These are phyloP conservation scores for Rhodinocichla rosea DNA, from an alignment of 2,113 vertebrate genomes.

Conservation along the genomic window DNA sequence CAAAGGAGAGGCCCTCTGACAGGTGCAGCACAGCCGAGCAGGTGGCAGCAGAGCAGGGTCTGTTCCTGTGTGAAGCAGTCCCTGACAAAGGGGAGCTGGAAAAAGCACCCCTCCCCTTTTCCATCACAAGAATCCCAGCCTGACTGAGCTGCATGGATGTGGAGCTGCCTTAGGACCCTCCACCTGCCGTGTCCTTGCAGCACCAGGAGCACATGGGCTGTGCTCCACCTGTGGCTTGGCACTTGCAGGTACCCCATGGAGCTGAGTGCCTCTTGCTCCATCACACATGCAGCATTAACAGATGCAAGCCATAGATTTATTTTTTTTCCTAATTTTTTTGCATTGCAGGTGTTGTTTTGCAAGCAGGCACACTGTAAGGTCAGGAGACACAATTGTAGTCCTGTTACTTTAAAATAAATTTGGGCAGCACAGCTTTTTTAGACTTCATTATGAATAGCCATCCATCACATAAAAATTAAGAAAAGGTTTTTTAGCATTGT, in stretches of 20 bases:
- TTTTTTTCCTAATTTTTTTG: not conserved
- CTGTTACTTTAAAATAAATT: not conserved
- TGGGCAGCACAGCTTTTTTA: not conserved
- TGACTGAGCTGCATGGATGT: accelerated
- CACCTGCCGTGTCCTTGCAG: not conserved
- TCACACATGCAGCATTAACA: not conserved
- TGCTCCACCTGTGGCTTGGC: not conserved
- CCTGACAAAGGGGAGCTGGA: not conserved
- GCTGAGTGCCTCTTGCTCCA: not conserved
- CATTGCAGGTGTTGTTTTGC: not conserved
- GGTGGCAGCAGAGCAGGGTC: not conserved
- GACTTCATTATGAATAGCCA: not conserved
- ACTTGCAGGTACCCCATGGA: not conserved
- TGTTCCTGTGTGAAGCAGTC: not conserved
- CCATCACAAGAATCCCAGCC: not conserved
- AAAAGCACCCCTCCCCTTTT: not conserved
- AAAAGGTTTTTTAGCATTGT: not conserved
- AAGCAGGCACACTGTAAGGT: not conserved
- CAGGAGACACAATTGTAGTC: not conserved
- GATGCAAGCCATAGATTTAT: not conserved
- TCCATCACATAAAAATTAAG: not conserved
- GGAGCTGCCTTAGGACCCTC: not conserved
- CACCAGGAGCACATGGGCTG: not conserved
- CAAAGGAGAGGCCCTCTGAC: not conserved
- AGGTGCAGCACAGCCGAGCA: not conserved